Evolutionary conservation across 2,113 vertebrate species (phyloP), one percentile per base, ranked within the genome.

Genomic region (Plecotus auritus): DNA sequence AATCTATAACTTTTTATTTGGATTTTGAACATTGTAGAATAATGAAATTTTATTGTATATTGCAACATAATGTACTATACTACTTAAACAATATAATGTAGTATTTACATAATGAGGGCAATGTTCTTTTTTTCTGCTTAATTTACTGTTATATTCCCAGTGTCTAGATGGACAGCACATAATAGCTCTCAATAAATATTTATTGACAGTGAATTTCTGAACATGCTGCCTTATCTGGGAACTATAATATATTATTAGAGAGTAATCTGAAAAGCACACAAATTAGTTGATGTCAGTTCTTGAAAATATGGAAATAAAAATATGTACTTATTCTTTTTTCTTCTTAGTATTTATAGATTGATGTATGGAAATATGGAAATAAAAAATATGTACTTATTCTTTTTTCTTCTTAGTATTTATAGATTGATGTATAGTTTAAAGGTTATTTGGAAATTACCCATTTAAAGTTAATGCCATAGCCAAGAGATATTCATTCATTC

Each of bases 11-110:
- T 91, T 95, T 89, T 51, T 69, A 64, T 80, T 93, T 78, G 20
- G 13, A 78, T 88, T 90, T 90, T 82, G 47, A 94, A 78, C 59
- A n/a, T 76, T 94, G 13, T 59, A 91, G 59, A 90, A 92, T 47
- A 74, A 85, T 67, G 61, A 77, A 88, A 77, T 85, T 76, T 88
- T 42, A 59, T 26, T 81, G 2, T 73, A 45, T 88, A 17, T 80
- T 56, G 7, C 76, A n/a, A 45, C 0, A 28, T 87, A 40, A 93
- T 64, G 2, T 85, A 30, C 8, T 72, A 16, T 67, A 35, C 51
- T 90, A 10, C 61, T 81, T 92, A 87, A 81, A 13, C 82, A 47
- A 54, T 90, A 17, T 47, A 61, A 69, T 69, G 3, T 74, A 22
- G 23, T 76, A 7, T 91, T 74, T 91, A 74, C 14, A 69, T 89